phyloP scores from a whole-genome alignment of 2,797 vertebrate genomes.

The Esox lucius region DNA sequence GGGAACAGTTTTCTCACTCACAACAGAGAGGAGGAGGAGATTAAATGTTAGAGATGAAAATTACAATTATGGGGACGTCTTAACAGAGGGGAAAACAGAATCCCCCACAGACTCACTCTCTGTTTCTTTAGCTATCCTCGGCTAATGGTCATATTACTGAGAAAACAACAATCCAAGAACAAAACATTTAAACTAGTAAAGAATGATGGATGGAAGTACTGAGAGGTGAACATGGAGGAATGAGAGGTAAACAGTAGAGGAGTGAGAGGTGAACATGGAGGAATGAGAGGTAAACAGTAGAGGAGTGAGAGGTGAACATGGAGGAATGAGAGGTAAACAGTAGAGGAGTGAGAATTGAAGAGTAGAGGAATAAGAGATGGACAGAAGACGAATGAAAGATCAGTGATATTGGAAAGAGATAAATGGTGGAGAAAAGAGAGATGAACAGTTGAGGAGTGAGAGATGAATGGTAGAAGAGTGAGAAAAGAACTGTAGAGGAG shows the following conservation, averaged over 20 bases:
- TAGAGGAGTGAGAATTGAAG: background rate
- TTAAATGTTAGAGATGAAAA: conserved; percentile 37
- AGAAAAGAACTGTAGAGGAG: background rate
- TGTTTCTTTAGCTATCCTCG: conserved; percentile 36
- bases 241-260: background rate
- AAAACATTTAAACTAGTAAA: conserved; percentile 61
- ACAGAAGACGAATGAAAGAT: too few relatives aligned
- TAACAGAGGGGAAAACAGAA: conserved; percentile 43
- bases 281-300: background rate
- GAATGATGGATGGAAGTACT: conserved; percentile 33
- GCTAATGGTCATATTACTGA: background rate
- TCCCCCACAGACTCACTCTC: conserved; percentile 25
- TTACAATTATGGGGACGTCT: conserved; percentile 16
- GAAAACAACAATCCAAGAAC: conserved; percentile 42
- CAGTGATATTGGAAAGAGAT: too few relatives aligned
- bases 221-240: background rate
- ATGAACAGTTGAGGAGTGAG: background rate
- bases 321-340: background rate
- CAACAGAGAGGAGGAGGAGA: conserved; percentile 33
- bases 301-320: too few relatives aligned
- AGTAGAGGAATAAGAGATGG: background rate
- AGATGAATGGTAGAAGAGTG: background rate
- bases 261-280: background rate
- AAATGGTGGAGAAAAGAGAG: too few relatives aligned
- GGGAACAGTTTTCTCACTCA: conserved; percentile 25